Evolutionary conservation across 2,888 invertebrate genomes (phyloP), one percentile per base, ranked within the genome.

Genomic region (Macrosoma leucophasiata): DNA sequence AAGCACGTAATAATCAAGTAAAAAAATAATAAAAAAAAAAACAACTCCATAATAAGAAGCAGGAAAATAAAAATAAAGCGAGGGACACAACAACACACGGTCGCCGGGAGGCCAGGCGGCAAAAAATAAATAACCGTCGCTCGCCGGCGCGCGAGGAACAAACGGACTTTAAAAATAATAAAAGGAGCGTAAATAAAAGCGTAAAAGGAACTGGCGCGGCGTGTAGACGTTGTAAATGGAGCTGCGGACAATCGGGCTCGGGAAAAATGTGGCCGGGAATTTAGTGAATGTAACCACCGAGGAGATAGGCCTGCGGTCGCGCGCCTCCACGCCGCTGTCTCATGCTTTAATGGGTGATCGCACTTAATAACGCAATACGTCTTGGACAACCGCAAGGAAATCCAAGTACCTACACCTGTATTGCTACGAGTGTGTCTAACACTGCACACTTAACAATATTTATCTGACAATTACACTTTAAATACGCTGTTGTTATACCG

Each of bases 161-260:
- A 82, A 82, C 79, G 77, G 76, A 78, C 77, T 81, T 78, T 77
- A 74, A 78, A 84, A 81, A 81, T 78, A 82, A 82, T 79, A 82
- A 82, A 82, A 81, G 76, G 75, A 79, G 73, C 77, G 79, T 81
- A 84, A 82, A 84, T 81, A 82, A 82, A 82, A 81, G 79, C 79
- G 81, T 84, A 79, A 81, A 82, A 81, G 82, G 79, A 79, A 78
- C 82, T 78, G 77, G 77, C 67, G 73, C 77, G 71, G 73, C 76
- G 78, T 81, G 81, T 81, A 79, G 81, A 79, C 77, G 81, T 78
- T 82, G 81, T 82, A 82, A 81, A 79, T 76, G 81, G 81, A 75
- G 77, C 77, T 75, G 76, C 75, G 78, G 81, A 81, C 82, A 77
- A 77, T 79, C 77, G 73, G 65, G 75, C 70, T 58, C 73, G 67